These are phyloP conservation scores for Drosophila equinoxialis DNA, from an alignment of 1,140 invertebrate species.

Conservation along the genomic window DNA sequence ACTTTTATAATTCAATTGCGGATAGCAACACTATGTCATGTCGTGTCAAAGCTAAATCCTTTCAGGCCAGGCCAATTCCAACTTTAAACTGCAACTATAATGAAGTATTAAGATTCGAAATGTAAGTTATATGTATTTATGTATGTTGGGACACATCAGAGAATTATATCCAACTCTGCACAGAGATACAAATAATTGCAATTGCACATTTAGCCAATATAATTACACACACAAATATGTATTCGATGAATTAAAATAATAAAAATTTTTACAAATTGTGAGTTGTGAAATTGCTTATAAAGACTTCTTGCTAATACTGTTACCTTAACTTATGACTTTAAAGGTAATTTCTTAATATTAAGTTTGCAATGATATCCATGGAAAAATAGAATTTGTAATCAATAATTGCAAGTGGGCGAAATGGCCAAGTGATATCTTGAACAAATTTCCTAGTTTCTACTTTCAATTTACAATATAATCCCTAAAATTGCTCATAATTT, in stretches of 20 bases:
- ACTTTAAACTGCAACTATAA: not conserved
- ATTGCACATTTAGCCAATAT: not conserved
- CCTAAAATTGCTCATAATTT: too few species aligned
- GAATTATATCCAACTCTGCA: not conserved
- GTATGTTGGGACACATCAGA: not conserved
- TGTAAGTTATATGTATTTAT: not conserved
- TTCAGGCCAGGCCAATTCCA: not conserved
- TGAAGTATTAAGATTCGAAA: constrained; percentile 1
- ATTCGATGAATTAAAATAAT: not conserved
- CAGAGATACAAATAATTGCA: not conserved
- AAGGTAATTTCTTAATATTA: too few species aligned
- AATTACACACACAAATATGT: not conserved
- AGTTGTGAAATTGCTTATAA: not conserved
- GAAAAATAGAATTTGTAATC: too few species aligned
- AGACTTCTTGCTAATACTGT: too few species aligned
- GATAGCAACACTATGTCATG: constrained; percentile 27
- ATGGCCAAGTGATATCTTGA: too few species aligned
- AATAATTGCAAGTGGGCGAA: too few species aligned
- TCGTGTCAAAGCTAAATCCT: constrained; percentile 50
- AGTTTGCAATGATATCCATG: too few species aligned
- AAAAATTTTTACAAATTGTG: not conserved
- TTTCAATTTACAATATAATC: too few species aligned
- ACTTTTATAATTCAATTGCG: constrained; percentile 71
- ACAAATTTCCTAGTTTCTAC: too few species aligned
- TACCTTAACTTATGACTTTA: too few species aligned